These are phyloP conservation scores for Agrenia bidenticulata DNA, from an alignment of 2,888 invertebrate species.

Conservation along the genomic window DNA sequence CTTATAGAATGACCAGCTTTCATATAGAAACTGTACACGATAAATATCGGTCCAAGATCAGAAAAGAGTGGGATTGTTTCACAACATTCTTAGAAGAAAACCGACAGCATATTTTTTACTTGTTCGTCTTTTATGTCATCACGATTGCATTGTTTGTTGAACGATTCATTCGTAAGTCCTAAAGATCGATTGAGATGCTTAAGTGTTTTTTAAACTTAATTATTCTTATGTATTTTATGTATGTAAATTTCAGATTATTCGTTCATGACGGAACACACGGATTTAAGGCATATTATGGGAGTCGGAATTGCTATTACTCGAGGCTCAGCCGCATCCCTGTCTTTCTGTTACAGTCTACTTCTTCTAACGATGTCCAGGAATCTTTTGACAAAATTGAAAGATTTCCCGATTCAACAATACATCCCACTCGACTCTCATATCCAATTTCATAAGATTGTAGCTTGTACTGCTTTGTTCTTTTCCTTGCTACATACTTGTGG, in stretches of 20 bases:
- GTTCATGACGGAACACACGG: constrained; percentile 93
- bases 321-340: constrained; percentile 89
- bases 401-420: constrained; percentile 90
- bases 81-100: constrained; percentile 94
- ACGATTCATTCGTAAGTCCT: constrained; percentile 79
- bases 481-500: constrained; percentile 89
- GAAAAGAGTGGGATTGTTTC: constrained; percentile 79
- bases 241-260: constrained; percentile 71
- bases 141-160: constrained; percentile 92
- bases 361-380: constrained; percentile 91
- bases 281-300: constrained; percentile 94
- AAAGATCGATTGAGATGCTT: neutral
- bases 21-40: constrained; percentile 81
- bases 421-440: constrained; percentile 88
- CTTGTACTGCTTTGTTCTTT: constrained; percentile 90
- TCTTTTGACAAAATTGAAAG: constrained; percentile 86
- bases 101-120: constrained; percentile 90
- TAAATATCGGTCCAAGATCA: constrained; percentile 67
- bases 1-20: constrained; percentile 82
- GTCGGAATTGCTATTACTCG: constrained; percentile 93
- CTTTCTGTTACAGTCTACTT: constrained; percentile 89
- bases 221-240: neutral
- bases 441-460: constrained; percentile 95
- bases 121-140: constrained; percentile 91
- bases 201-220: neutral